A percentile compares a stretch with the other conserved stretches of the same genome.
These are phyloP conservation scores for Hydrozoanthus gracilis DNA, from an alignment of 92 coral and sea anemone genomes.

Conservation along the genomic window DNA sequence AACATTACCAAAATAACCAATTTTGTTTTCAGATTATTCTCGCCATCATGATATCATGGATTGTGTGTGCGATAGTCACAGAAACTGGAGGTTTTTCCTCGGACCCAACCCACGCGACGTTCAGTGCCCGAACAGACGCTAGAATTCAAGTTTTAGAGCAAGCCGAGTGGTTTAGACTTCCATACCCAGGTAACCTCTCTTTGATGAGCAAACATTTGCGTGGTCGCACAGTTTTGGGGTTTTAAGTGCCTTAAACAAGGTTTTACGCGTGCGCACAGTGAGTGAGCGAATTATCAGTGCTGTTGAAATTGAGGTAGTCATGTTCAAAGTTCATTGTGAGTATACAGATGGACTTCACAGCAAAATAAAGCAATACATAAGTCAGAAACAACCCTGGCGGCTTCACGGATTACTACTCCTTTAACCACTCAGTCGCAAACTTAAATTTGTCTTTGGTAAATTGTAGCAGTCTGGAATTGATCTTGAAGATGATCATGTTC, in stretches of 20 bases:
- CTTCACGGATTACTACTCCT: too few relatives aligned
- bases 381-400: too few relatives aligned
- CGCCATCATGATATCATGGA: constrained; percentile 85
- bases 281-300: neutral
- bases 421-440: too few relatives aligned
- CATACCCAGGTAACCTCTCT: constrained; percentile 84
- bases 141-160: constrained; percentile 66
- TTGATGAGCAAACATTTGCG: neutral
- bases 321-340: too few relatives aligned
- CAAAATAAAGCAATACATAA: too few relatives aligned
- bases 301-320: too few relatives aligned
- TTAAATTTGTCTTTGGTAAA: too few relatives aligned
- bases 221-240: neutral
- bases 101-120: constrained; percentile 55
- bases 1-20: too few relatives aligned
- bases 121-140: constrained; percentile 83
- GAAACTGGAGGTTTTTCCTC: constrained; percentile 77
- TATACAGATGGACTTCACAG: too few relatives aligned
- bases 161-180: constrained; percentile 93
- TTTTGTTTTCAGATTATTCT: constrained; percentile 68
- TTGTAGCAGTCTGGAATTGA: too few relatives aligned
- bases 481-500: neutral
- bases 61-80: constrained; percentile 82
- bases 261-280: neutral
- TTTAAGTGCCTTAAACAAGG: neutral